These are phyloP conservation scores for Heliopora coerulea DNA, from an alignment of 92 coral and sea anemone genomes.

Conservation along the genomic window DNA sequence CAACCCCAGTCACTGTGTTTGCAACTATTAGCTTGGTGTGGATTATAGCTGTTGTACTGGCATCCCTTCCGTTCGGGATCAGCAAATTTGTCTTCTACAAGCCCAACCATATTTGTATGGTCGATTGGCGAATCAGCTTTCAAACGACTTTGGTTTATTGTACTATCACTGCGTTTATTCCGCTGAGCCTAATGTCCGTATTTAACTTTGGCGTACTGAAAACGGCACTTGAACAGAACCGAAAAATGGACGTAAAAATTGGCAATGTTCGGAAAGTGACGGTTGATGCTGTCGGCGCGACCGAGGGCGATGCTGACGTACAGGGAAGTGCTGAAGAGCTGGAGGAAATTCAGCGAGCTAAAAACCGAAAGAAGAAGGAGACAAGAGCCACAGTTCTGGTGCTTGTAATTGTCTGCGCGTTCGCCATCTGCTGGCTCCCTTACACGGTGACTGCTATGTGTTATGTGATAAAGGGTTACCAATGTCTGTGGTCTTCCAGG, in stretches of 20 bases:
- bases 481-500: constrained; percentile 48
- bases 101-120: constrained; percentile 72
- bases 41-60: constrained; percentile 58
- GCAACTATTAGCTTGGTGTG: constrained; percentile 60
- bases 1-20: constrained; percentile 61
- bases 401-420: constrained; percentile 69
- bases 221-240: constrained; percentile 66
- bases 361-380: constrained; percentile 52
- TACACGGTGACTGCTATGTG: constrained; percentile 74
- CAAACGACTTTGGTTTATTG: constrained; percentile 61
- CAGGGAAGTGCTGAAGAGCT: background rate
- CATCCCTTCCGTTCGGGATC: constrained; percentile 59
- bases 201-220: constrained; percentile 56
- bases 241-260: constrained; percentile 55
- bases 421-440: constrained; percentile 79
- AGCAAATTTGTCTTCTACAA: constrained; percentile 58
- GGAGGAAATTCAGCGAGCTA: constrained; percentile 7
- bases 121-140: constrained; percentile 64
- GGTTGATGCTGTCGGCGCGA: constrained; percentile 38
- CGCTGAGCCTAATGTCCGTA: constrained; percentile 56
- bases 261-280: constrained; percentile 63
- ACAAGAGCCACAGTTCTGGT: constrained; percentile 72
- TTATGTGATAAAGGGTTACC: constrained; percentile 30
- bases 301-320: constrained; percentile 25
- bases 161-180: constrained; percentile 50